phyloP scores from a whole-genome alignment of 64 coral and sea anemone species.

The Porites lutea region DNA sequence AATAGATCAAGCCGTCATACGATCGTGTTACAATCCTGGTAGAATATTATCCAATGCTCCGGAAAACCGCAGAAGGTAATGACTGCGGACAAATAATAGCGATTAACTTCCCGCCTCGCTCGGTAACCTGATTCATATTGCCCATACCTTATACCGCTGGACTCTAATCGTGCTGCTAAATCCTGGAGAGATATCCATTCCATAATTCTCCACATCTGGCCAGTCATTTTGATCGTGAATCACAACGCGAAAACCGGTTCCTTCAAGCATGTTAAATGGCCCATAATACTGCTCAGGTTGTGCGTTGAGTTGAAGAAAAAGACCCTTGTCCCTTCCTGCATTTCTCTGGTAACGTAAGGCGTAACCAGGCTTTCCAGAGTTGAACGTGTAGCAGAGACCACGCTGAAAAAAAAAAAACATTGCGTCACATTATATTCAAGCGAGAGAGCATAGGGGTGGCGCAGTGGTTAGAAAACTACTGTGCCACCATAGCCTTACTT shows the following conservation, averaged over 20 bases:
- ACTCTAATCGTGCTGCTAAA: neutral
- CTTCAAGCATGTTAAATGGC: slow-evolving; percentile 4
- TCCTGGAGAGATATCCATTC: slow-evolving; percentile 36
- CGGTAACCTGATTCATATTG: no score
- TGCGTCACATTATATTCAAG: no score
- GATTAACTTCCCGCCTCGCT: no score
- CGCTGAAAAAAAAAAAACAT: slow-evolving; percentile 11
- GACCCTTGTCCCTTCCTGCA: neutral
- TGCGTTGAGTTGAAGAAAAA: slow-evolving; percentile 16
- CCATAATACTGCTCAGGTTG: slow-evolving; percentile 58
- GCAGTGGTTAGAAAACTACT: no score
- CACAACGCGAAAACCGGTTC: slow-evolving; percentile 54
- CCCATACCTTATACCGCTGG: slow-evolving; percentile 10
- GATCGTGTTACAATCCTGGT: no score
- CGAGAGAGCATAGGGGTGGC: no score
- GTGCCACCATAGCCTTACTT: no score
- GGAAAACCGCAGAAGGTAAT: no score
- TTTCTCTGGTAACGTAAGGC: neutral
- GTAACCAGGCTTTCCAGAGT: slow-evolving; percentile 10
- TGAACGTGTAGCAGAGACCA: slow-evolving; percentile 63
- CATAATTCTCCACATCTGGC: neutral
- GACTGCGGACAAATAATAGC: no score
- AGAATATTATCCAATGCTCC: no score
- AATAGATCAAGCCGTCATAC: no score
- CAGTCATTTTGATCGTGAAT: slow-evolving; percentile 36